phyloP scores from a whole-genome alignment of 2,888 invertebrate species.

The Lagria hirta region DNA sequence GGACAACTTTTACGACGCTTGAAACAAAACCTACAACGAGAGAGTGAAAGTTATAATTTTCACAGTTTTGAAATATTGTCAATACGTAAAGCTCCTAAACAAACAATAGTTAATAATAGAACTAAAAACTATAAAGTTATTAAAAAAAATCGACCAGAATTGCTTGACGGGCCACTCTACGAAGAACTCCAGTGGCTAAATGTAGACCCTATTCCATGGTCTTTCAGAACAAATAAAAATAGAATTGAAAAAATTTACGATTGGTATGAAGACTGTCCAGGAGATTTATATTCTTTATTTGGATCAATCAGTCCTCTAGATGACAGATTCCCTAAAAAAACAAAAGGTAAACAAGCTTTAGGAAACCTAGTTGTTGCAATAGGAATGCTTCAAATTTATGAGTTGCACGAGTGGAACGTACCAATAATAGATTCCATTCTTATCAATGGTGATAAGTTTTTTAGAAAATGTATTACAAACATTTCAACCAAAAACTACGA shows the following conservation, averaged over 20 bases:
- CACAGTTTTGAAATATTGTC: slow-evolving; percentile 62
- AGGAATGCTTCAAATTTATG: slow-evolving; percentile 62
- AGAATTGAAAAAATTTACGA: slow-evolving; percentile 60
- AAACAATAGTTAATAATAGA: slow-evolving; percentile 53
- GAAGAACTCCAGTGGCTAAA: slow-evolving; percentile 50
- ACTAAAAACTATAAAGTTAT: slow-evolving; percentile 55
- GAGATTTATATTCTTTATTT: slow-evolving; percentile 69
- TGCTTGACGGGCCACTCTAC: slow-evolving; percentile 46
- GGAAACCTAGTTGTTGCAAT: slow-evolving; percentile 57
- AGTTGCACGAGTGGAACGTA: slow-evolving; percentile 64
- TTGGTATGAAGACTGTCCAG: slow-evolving; percentile 69
- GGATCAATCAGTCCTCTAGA: slow-evolving; percentile 66
- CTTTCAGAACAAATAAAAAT: slow-evolving; percentile 36
- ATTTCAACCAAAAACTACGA: slow-evolving; percentile 60
- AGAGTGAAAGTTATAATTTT: slow-evolving; percentile 54
- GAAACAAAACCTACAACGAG: slow-evolving; percentile 24
- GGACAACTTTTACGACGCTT: slow-evolving; percentile 46
- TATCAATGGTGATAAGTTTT: slow-evolving; percentile 61
- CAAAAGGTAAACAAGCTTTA: slow-evolving; percentile 65
- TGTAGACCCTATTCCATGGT: slow-evolving; percentile 50
- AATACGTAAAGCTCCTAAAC: slow-evolving; percentile 58
- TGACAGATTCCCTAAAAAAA: slow-evolving; percentile 56
- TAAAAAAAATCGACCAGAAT: slow-evolving; percentile 51
- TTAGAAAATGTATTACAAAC: slow-evolving; percentile 55
- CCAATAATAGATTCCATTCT: slow-evolving; percentile 65